Base-by-base conservation (phyloP, 2,113 vertebrate species). In the Syngnathus typhle region DNA sequence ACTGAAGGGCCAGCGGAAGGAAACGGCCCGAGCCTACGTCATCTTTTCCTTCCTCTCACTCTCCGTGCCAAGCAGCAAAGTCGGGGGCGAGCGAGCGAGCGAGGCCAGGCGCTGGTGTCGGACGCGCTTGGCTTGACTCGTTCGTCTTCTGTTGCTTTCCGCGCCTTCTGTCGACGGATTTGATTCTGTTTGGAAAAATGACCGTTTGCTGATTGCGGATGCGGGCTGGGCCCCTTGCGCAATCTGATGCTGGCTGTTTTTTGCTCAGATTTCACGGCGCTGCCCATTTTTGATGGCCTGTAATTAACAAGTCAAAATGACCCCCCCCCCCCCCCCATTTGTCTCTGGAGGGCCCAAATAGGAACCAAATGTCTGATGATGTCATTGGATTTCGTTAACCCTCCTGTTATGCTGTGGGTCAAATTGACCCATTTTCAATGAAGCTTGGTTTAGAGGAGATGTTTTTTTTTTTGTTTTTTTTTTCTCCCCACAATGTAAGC, bases 281-380 rank as follows among this genome's bases (percentile, higher is more conserved):
- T 82, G 83, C 76, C 77, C 73, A 75, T 71, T 78, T 67, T 69
- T 54, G n/a, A 71, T 81, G 59, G 74, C 67, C 82, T 88, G 55
- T 89, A 86, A 89, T 89, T 84, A 86, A 77, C 69, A 71, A 75
- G 76, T 80, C 78, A 76, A 72, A 80, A 70, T 71, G 51, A 63
- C 78, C 75, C 64, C 73, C 27, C 54, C 74, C 60, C 0, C 66
- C 77, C 61, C 71, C 56, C 0, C 80, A 10, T 2, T 5, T 37
- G 44, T 74, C 66, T 67, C 9, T 32, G 0, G 7, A 61, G 77
- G n/a, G 21, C 68, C 37, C 27, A 82, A 87, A 86, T 85, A 87
- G 71, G 84, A 86, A 72, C 72, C 8, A 71, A 80, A 72, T 70
- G 60, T 67, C 59, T 43, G 70, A 67, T 78, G 69, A 86, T 78